Base-by-base conservation (phyloP, 2,888 invertebrate species). In the Nymphalis urticae region DNA sequence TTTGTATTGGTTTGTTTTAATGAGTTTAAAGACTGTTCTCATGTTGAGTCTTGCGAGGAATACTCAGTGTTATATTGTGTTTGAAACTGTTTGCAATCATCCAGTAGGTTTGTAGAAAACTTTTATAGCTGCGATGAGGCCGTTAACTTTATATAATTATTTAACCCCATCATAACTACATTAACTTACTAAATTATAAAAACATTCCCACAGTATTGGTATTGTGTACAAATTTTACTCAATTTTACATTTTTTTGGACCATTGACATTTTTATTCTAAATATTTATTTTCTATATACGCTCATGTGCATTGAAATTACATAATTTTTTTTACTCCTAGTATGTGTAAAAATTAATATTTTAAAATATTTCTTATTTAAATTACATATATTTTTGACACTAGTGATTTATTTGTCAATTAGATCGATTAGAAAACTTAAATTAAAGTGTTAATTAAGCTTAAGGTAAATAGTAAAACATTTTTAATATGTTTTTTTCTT, bases 51-150 rank as follows among this genome's bases (percentile, higher is more conserved):
- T 68, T 61, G 66, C 58, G 62, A 61, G 47, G 68, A 72, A 69
- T 71, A 72, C 69, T 72, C 74, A 64, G 64, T 69, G 61, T 69
- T 67, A 62, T 61, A 61, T 70, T 75, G 69, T 73, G 66, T 69
- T 72, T 68, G 66, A 71, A 54, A 21, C 32, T 68, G 60, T 68
- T 73, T 67, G 82, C 80, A 73, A 78, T 85, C 90, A 89, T 90
- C 90, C 87, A 87, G 86, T 88, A 85, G 86, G 87, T 91, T 92
- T 90, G 79, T 82, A 84, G 77, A 82, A 90, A 91, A 88, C 88
- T 89, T 86, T 70, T 70, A 73, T 77, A 84, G 86, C 90, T 89
- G 88, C 75, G 91, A 91, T 90, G 90, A 87, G 87, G 88, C 86
- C 83, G 81, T 70, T 76, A 69, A 75, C 68, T 73, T 74, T 76